A percentile compares a stretch with the other conserved stretches of the same genome.
These are phyloP conservation scores for Drosophila bifasciata DNA, from an alignment of 1,140 invertebrate genomes.

Conservation along the genomic window DNA sequence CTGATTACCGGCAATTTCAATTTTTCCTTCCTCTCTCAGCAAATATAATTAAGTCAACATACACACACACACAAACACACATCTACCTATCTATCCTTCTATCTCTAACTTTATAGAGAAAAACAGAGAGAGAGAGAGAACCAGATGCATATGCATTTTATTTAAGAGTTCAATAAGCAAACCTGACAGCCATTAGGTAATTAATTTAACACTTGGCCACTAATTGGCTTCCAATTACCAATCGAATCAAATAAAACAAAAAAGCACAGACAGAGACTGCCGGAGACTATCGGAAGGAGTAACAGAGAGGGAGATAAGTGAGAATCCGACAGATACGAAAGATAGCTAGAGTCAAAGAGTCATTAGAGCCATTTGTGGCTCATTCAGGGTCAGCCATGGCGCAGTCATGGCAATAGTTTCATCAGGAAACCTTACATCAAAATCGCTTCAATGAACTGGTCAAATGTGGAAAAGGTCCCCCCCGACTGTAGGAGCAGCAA, in stretches of 20 bases:
- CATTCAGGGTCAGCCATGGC: constrained; percentile 41
- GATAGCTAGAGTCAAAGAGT: constrained; percentile 57
- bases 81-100: constrained; percentile 19
- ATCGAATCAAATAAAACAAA: constrained; percentile 47
- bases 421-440: constrained; percentile 45
- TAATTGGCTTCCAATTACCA: constrained; percentile 77
- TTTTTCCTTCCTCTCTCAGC: constrained; percentile 53
- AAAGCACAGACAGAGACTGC: constrained; percentile 9
- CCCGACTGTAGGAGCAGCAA: too few species aligned
- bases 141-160: constrained; percentile 61
- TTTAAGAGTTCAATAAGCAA: constrained; percentile 74
- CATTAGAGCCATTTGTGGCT: constrained; percentile 71
- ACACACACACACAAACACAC: constrained; percentile 12
- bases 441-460: constrained; percentile 73
- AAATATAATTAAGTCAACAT: constrained; percentile 75
- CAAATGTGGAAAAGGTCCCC: constrained; percentile 63
- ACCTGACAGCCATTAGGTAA: constrained; percentile 73
- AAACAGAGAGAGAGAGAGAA: constrained; percentile 14
- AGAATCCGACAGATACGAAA: constrained; percentile 1
- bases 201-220: constrained; percentile 79
- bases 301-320: constrained; percentile 18
- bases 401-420: constrained; percentile 20
- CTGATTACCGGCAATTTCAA: constrained; percentile 71
- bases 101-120: constrained; percentile 12
- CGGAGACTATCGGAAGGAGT: neutral